phyloP scores from a whole-genome alignment of 1,140 invertebrate species.

The Centruroides vittatus region DNA sequence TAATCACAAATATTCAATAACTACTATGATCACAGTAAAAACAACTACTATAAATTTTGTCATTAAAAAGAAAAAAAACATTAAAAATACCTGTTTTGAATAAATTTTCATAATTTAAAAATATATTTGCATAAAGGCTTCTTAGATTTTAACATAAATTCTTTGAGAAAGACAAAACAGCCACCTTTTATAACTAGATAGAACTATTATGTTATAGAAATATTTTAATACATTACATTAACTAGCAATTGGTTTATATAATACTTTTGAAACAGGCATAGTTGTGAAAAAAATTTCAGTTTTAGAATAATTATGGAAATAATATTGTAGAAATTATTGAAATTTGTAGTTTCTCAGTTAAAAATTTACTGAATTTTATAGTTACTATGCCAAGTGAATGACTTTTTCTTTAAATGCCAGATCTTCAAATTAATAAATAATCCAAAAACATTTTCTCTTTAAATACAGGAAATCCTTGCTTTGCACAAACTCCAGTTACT shows the following conservation, averaged over 20 bases:
- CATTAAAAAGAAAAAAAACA: too few relatives aligned
- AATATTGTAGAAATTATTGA: not conserved
- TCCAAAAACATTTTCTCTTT: not conserved
- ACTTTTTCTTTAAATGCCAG: not conserved
- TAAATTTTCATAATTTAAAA: too few relatives aligned
- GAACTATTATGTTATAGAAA: not conserved
- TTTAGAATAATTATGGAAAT: not conserved
- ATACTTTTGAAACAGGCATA: not conserved
- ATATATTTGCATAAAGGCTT: too few relatives aligned
- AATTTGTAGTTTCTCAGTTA: not conserved
- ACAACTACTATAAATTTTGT: too few relatives aligned
- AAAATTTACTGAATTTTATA: not conserved
- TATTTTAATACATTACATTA: not conserved
- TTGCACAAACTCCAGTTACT: not conserved
- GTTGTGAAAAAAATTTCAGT: not conserved
- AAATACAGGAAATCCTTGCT: not conserved
- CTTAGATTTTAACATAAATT: too few relatives aligned
- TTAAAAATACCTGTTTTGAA: too few relatives aligned
- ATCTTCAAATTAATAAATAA: not conserved
- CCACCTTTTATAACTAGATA: not conserved
- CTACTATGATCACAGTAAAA: too few relatives aligned
- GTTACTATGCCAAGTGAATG: not conserved
- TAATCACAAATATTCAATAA: too few relatives aligned
- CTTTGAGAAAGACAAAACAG: not conserved
- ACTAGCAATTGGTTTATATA: not conserved